Percentiles rank a stretch among this genome's conserved stretches.
These are phyloP conservation scores for Propithecus perrieri DNA, from an alignment of 2,797 vertebrate genomes.

Conservation along the genomic window DNA sequence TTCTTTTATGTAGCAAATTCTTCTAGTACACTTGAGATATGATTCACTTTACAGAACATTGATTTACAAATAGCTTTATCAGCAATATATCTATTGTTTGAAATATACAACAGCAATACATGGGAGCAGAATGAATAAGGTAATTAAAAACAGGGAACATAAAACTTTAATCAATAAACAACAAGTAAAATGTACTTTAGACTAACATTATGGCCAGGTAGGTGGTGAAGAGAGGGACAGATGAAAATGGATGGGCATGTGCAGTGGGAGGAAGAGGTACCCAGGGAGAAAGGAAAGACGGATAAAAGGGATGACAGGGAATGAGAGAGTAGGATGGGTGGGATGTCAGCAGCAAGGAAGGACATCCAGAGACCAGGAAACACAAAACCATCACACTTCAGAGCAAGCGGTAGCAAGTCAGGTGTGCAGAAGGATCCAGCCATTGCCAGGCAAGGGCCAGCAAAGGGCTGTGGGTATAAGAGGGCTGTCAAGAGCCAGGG, in stretches of 20 bases:
- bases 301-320: neutral
- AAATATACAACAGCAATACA: slow-evolving; percentile 43
- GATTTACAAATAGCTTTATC: slow-evolving; percentile 77
- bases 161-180: slow-evolving; percentile 67
- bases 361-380: neutral
- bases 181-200: slow-evolving; percentile 30
- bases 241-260: neutral
- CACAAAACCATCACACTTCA: neutral
- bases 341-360: neutral
- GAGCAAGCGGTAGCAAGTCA: neutral
- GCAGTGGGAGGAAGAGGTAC: too few species aligned
- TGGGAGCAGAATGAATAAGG: slow-evolving; percentile 62
- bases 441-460: neutral
- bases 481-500: neutral
- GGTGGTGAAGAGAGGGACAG: neutral
- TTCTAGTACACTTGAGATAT: slow-evolving; percentile 63
- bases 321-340: neutral
- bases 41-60: slow-evolving; percentile 68
- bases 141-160: slow-evolving; percentile 66
- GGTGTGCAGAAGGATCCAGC: neutral
- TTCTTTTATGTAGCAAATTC: slow-evolving; percentile 56
- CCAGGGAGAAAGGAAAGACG: neutral
- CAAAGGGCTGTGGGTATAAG: neutral
- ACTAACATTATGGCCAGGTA: neutral
- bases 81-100: slow-evolving; percentile 63